These are phyloP conservation scores for Aleadryas rufinucha DNA, from an alignment of 2,113 vertebrate species.

Conservation along the genomic window DNA sequence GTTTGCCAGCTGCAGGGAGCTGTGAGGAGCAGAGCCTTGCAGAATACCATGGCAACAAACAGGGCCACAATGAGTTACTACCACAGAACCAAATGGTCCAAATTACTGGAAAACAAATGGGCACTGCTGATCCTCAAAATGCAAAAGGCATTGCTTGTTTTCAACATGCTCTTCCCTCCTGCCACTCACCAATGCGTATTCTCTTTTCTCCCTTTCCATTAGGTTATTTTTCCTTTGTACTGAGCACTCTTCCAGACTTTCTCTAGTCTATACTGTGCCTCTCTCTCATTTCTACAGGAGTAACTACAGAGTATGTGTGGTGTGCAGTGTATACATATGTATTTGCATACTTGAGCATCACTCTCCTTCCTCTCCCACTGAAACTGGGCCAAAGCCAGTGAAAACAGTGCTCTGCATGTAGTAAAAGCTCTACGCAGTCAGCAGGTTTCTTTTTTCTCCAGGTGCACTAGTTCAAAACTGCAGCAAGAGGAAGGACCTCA, in stretches of 20 bases:
- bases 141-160: neutral
- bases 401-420: neutral
- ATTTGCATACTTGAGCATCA: neutral
- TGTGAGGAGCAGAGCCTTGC: neutral
- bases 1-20: neutral
- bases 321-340: rapidly evolving
- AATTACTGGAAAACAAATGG: neutral
- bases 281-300: neutral
- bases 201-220: neutral
- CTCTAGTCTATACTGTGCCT: neutral
- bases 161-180: neutral
- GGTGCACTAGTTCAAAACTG: neutral
- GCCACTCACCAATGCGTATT: neutral
- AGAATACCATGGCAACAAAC: neutral
- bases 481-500: neutral
- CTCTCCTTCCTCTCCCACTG: neutral
- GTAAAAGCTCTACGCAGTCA: neutral
- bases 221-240: neutral
- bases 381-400: neutral
- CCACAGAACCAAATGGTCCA: neutral
- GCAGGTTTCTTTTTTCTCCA: neutral
- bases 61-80: neutral
- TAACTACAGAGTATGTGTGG: neutral
- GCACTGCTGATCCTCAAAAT: neutral
- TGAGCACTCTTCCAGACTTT: neutral